Evolutionary conservation across 1,140 invertebrate genomes (phyloP).

Genomic region (Lithobius niger): DNA sequence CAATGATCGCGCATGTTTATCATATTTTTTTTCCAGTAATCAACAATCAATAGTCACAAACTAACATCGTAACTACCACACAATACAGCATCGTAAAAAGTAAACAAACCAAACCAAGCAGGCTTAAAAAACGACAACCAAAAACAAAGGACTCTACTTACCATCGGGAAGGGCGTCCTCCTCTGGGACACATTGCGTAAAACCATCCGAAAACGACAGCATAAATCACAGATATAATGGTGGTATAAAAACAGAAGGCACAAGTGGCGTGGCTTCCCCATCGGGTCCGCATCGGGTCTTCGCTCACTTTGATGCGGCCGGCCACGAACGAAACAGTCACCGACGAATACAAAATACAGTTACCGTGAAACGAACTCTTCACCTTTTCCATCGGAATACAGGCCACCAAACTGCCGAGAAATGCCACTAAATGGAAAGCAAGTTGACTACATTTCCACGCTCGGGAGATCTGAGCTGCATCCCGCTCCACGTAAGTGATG

Average conservation of each 20-base stretch:
- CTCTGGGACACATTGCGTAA: constrained; percentile 2
- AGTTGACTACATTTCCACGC: background rate
- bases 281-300: background rate
- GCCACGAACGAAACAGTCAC: background rate
- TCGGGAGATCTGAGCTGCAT: background rate
- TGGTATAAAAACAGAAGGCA: background rate
- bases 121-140: no score
- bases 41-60: no score
- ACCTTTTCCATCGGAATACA: constrained; percentile 3
- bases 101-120: no score
- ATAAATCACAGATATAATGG: background rate
- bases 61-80: no score
- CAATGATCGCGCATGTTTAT: no score
- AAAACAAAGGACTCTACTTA: no score
- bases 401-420: background rate
- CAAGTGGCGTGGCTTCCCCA: background rate
- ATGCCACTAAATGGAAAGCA: constrained; percentile 3
- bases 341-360: background rate
- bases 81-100: no score
- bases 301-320: background rate
- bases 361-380: background rate
- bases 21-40: no score
- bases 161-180: background rate
- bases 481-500: background rate
- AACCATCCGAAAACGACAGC: constrained; percentile 6